A percentile compares a stretch with the other conserved stretches of the same genome.
These are phyloP conservation scores for Agrotis ipsilon DNA, from an alignment of 2,888 invertebrate species.

Conservation along the genomic window DNA sequence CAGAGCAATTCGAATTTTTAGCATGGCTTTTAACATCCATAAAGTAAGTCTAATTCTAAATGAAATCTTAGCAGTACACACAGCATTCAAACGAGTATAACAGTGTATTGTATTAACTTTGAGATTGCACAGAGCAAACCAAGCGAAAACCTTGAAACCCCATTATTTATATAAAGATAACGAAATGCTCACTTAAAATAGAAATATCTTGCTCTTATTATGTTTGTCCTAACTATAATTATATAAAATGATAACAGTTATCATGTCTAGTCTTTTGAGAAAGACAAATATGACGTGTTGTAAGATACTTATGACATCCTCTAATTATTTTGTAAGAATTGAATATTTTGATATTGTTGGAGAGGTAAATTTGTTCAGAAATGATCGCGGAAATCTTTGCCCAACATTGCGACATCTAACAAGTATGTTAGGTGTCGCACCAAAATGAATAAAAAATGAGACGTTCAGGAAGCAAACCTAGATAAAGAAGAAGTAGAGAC, in stretches of 20 bases:
- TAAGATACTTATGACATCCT: background rate
- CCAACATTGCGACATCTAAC: too few relatives aligned
- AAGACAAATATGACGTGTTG: conserved; percentile 9
- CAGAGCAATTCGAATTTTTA: background rate
- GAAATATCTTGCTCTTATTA: conserved; percentile 32
- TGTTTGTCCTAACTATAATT: conserved; percentile 25
- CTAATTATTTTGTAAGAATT: background rate
- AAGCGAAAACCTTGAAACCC: conserved; percentile 48
- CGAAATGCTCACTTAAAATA: conserved; percentile 53
- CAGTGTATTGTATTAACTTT: conserved; percentile 22
- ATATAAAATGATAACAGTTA: too few relatives aligned
- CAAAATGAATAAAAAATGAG: too few relatives aligned
- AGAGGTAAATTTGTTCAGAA: too few relatives aligned
- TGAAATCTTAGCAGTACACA: conserved; percentile 19
- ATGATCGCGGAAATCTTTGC: too few relatives aligned
- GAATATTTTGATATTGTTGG: background rate
- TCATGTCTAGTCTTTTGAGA: background rate
- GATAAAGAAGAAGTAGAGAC: too few relatives aligned
- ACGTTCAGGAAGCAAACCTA: too few relatives aligned
- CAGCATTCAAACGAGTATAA: conserved; percentile 36
- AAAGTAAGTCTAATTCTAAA: conserved; percentile 26
- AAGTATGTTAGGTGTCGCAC: too few relatives aligned
- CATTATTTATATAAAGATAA: conserved; percentile 60
- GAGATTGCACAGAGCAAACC: conserved; percentile 58
- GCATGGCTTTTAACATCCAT: background rate